phyloP scores from a whole-genome alignment of 2,797 vertebrate genomes.

The Balearica regulorum region DNA sequence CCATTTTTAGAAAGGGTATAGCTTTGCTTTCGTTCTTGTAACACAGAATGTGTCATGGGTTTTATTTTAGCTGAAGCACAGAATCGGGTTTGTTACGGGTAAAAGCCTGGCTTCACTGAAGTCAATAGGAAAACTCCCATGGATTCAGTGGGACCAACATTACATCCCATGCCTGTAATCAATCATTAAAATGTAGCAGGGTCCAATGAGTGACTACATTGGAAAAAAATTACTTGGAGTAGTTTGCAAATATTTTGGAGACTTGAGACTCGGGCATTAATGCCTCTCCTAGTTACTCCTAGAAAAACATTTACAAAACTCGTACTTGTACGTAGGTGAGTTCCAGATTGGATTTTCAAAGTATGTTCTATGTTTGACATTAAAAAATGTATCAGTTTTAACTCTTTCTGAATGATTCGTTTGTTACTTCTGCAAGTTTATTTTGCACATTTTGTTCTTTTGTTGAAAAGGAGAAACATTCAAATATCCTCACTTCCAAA shows the following conservation, averaged over 20 bases:
- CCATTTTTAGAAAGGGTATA: background rate
- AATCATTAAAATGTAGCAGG: conserved; percentile 65
- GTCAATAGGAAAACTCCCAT: conserved; percentile 27
- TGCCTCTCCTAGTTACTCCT: conserved; percentile 64
- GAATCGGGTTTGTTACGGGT: conserved; percentile 22
- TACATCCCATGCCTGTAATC: conserved; percentile 55
- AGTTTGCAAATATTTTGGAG: conserved; percentile 67
- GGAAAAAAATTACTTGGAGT: conserved; percentile 53
- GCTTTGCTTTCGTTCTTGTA: conserved; percentile 49
- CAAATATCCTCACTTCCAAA: background rate
- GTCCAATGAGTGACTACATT: conserved; percentile 45
- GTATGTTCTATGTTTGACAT: background rate
- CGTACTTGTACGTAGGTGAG: conserved; percentile 8
- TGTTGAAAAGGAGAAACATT: background rate
- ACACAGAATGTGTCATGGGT: background rate
- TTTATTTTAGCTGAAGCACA: conserved; percentile 49
- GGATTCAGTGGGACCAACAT: background rate
- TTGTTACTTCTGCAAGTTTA: background rate
- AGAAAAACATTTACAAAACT: conserved; percentile 65
- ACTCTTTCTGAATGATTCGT: background rate
- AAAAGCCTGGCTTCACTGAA: background rate
- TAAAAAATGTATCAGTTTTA: background rate
- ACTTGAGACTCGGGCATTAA: conserved; percentile 42
- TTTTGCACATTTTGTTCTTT: background rate
- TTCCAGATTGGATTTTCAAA: conserved; percentile 47